These are phyloP conservation scores for Gambelia wislizenii DNA, from an alignment of 2,797 vertebrate species.

Conservation along the genomic window DNA sequence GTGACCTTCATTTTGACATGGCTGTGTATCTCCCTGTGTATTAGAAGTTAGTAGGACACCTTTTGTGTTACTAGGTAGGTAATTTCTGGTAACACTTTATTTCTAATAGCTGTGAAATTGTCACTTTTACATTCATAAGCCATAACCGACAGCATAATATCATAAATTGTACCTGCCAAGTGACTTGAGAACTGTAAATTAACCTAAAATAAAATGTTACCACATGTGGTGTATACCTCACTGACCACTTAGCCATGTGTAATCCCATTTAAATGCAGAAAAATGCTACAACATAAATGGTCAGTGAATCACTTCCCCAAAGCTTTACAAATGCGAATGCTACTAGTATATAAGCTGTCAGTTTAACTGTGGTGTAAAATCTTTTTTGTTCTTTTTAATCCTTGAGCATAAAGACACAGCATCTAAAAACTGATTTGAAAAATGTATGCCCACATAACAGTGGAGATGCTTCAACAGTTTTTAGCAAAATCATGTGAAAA, in stretches of 20 bases:
- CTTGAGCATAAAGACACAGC: constrained; percentile 17
- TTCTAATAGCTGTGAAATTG: not conserved
- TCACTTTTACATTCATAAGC: not conserved
- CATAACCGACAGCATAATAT: not conserved
- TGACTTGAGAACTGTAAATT: not conserved
- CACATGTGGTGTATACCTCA: not conserved
- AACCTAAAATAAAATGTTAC: not conserved
- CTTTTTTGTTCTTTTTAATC: constrained; percentile 18
- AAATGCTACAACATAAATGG: constrained; percentile 20
- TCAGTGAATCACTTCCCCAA: constrained; percentile 22
- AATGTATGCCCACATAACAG: constrained; percentile 41
- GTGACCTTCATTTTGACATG: not conserved
- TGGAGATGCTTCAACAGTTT: constrained; percentile 54
- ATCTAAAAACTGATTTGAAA: constrained; percentile 44
- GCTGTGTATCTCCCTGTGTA: not conserved
- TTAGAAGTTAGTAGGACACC: not conserved
- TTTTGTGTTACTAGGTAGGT: not conserved
- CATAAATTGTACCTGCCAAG: not conserved
- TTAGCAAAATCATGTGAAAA: constrained; percentile 83
- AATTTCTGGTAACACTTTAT: not conserved
- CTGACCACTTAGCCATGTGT: constrained; percentile 15
- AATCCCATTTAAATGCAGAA: constrained; percentile 11
- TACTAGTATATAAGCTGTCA: constrained; percentile 12
- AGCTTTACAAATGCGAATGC: not conserved
- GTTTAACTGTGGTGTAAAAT: constrained; percentile 14